phyloP scores from a whole-genome alignment of 2,113 vertebrate species.

The Motacilla tschutschensis region DNA sequence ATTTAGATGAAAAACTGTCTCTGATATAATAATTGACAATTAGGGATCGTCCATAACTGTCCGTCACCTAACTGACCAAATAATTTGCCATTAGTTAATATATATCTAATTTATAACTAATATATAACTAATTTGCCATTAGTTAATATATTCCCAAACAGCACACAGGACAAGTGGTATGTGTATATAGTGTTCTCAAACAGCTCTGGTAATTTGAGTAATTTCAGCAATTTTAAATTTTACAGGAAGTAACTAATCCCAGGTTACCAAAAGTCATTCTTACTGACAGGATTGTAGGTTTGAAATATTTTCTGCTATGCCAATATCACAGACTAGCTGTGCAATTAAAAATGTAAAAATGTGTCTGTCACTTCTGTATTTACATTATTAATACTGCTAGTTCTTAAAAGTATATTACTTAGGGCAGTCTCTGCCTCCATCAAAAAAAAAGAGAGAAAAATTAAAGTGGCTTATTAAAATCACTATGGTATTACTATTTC shows the following conservation, averaged over 20 bases:
- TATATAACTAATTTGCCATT: not conserved
- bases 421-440: not conserved
- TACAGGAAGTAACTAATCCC: conserved; percentile 6
- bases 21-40: not conserved
- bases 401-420: not conserved
- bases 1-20: conserved; percentile 13
- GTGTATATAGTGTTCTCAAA: not conserved
- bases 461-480: not conserved
- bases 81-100: not conserved
- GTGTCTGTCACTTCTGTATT: not conserved
- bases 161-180: not conserved
- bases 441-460: not conserved
- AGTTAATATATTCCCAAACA: not conserved
- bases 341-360: not conserved
- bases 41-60: not conserved
- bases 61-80: not conserved
- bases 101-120: not conserved
- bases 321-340: not conserved
- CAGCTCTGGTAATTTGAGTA: not conserved
- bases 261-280: conserved; percentile 24
- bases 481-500: not conserved
- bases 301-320: not conserved
- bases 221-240: conserved; percentile 25
- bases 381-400: not conserved
- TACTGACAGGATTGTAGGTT: not conserved